Percentiles rank a stretch among this genome's conserved stretches.
Evolutionary conservation across 2,797 vertebrate genomes (phyloP).

Genomic region (Aeoliscus strigatus): DNA sequence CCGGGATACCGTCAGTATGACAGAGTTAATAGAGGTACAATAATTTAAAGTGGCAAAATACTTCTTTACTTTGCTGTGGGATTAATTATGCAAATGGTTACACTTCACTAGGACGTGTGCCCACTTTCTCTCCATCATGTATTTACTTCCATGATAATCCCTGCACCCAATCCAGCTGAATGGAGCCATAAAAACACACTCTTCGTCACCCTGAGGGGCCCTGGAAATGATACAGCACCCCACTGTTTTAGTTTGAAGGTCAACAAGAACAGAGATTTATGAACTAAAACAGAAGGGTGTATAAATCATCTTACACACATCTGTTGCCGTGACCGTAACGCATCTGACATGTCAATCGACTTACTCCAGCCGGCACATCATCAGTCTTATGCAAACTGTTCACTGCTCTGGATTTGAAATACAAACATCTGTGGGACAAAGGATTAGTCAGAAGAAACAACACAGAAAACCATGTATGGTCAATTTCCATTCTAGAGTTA

Average conservation of each 20-base stretch:
- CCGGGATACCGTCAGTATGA: too few relatives aligned
- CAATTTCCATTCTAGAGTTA: too few relatives aligned
- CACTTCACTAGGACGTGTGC: slow-evolving; percentile 7
- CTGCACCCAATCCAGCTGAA: slow-evolving; percentile 24
- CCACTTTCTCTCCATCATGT: slow-evolving; percentile 9
- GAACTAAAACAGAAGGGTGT: slow-evolving; percentile 5
- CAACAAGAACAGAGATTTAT: slow-evolving; percentile 7
- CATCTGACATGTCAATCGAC: not conserved
- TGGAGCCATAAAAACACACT: slow-evolving; percentile 18
- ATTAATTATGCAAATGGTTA: slow-evolving; percentile 18
- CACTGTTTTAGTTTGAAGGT: slow-evolving; percentile 23
- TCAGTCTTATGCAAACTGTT: not conserved
- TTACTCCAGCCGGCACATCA: too few relatives aligned
- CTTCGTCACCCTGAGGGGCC: slow-evolving; percentile 18
- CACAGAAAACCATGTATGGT: too few relatives aligned
- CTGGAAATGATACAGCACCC: slow-evolving; percentile 11
- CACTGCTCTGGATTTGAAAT: not conserved
- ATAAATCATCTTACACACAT: slow-evolving; percentile 4
- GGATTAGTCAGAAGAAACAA: too few relatives aligned
- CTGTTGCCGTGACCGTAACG: not conserved
- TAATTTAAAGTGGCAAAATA: slow-evolving; percentile 7
- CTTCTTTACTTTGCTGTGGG: not conserved
- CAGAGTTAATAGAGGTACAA: too few relatives aligned
- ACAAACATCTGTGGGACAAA: not conserved
- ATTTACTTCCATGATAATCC: slow-evolving; percentile 38